A percentile compares a stretch with the other conserved stretches of the same genome.
phyloP scores from a whole-genome alignment of 2,888 invertebrate species.

The Epinotia brunnichana region DNA sequence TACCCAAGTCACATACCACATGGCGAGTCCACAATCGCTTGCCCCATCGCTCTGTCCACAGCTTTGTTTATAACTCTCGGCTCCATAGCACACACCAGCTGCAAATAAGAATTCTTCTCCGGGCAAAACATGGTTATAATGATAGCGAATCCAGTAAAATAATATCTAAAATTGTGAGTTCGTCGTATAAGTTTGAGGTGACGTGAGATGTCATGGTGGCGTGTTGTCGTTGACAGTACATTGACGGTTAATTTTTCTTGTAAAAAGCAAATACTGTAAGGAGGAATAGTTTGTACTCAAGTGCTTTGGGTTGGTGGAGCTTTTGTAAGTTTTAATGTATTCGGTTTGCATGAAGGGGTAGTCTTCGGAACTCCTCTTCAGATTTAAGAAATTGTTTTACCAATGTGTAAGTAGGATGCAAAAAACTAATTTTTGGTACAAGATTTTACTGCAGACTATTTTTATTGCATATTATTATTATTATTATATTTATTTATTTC shows the following conservation, averaged over 20 bases:
- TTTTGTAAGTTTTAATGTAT: too few relatives aligned
- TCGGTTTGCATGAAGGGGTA: too few relatives aligned
- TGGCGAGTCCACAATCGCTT: conserved; percentile 56
- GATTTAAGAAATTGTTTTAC: too few relatives aligned
- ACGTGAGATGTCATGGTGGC: conserved; percentile 13
- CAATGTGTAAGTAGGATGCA: too few relatives aligned
- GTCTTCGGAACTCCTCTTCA: too few relatives aligned
- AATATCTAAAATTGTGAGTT: conserved; percentile 8
- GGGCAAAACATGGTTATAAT: conserved; percentile 79
- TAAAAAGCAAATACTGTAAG: too few relatives aligned
- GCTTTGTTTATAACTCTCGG: conserved; percentile 74
- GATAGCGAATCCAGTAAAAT: conserved; percentile 17
- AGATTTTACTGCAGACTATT: too few relatives aligned
- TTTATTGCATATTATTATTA: too few relatives aligned
- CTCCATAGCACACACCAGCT: conserved; percentile 69
- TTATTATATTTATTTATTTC: too few relatives aligned
- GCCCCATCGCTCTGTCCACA: conserved; percentile 67
- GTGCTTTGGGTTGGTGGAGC: too few relatives aligned
- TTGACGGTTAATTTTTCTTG: not conserved
- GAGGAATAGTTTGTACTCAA: too few relatives aligned
- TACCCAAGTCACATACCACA: conserved; percentile 23
- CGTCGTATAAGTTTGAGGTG: not conserved
- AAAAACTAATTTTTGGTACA: too few relatives aligned
- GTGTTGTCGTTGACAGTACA: not conserved
- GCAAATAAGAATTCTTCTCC: conserved; percentile 74